phyloP scores from a whole-genome alignment of 2,113 vertebrate genomes.

The Tenrec ecaudatus region DNA sequence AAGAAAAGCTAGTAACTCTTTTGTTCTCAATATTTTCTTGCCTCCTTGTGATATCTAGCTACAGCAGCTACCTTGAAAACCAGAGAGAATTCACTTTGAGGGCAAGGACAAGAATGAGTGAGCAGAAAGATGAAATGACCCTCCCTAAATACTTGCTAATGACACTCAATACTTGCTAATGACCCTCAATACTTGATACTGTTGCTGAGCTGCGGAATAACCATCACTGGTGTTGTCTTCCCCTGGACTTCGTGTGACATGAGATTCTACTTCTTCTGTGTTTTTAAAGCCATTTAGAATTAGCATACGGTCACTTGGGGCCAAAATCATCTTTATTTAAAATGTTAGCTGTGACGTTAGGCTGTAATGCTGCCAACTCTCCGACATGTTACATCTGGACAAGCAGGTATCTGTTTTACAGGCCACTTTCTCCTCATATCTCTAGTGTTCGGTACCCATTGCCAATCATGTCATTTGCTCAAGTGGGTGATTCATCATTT shows the following conservation, averaged over 20 bases:
- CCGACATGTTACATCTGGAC: not conserved
- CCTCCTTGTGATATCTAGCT: not conserved
- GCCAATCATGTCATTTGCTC: not conserved
- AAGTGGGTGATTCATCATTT: not conserved
- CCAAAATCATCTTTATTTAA: not conserved
- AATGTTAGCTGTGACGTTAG: not conserved
- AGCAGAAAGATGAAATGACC: not conserved
- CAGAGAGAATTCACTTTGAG: not conserved
- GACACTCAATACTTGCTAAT: no score
- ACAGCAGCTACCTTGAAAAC: not conserved
- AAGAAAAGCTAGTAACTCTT: not conserved
- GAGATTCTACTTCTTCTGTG: not conserved
- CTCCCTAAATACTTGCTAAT: not conserved
- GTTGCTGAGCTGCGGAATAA: not conserved
- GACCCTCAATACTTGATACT: not conserved
- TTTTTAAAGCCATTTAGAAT: not conserved
- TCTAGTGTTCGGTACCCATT: not conserved
- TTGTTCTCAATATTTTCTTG: not conserved
- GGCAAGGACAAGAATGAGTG: not conserved
- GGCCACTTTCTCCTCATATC: not conserved
- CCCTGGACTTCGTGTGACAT: not conserved
- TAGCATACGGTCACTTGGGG: not conserved
- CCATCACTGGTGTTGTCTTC: not conserved
- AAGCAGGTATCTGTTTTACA: not conserved
- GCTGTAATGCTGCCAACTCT: not conserved